These are phyloP conservation scores for cat (Felis catus) DNA, from an alignment of 2,113 vertebrate genomes.

Conservation along the genomic window F.catus_Fca126_mat1.0 CM031415.1:116833501-116834000, in stretches of 20 bases:
- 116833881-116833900: not conserved
- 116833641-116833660: not conserved
- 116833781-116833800: not conserved
- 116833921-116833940: not conserved
- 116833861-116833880: not conserved
- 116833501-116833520: not conserved
- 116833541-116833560: not conserved
- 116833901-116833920: not conserved
- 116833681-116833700: not conserved
- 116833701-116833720: not conserved
- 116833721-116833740: not conserved
- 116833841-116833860: not conserved
- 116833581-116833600: not conserved
- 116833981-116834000: not conserved
- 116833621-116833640: constrained; percentile 23
- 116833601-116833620: not conserved
- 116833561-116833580: not conserved
- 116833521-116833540: not conserved
- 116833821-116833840: not conserved
- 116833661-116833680: not conserved
- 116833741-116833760: not conserved
- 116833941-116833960: accelerated
- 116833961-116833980: not conserved
- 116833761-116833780: not conserved
- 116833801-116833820: not conserved